Percentiles rank a stretch among this genome's conserved stretches.
phyloP scores from a whole-genome alignment of 2,797 vertebrate genomes.

The Phoeniculus purpureus region DNA sequence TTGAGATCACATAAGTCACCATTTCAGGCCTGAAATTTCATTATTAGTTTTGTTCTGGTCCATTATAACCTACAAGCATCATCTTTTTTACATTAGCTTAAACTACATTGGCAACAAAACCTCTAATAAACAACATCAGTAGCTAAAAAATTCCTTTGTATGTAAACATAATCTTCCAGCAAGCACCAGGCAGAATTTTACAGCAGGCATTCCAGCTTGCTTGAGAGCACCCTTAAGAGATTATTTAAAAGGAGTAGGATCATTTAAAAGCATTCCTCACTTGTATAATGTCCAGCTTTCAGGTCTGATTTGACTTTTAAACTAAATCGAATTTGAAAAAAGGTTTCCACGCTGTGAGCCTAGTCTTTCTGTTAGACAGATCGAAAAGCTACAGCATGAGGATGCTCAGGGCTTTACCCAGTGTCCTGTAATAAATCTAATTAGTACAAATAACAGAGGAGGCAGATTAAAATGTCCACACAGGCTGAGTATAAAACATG shows the following conservation, averaged over 20 bases:
- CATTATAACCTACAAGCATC: neutral
- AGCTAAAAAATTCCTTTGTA: neutral
- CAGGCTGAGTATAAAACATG: neutral
- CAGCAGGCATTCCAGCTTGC: neutral
- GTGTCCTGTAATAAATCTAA: neutral
- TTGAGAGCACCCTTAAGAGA: neutral
- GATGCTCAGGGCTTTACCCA: neutral
- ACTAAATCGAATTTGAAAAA: neutral
- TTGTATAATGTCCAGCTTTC: neutral
- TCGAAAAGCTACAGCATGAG: neutral
- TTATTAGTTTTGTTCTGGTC: neutral
- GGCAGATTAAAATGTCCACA: neutral
- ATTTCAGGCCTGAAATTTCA: slow-evolving; percentile 22
- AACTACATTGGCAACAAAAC: neutral
- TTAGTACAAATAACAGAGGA: neutral
- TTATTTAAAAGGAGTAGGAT: neutral
- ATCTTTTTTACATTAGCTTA: neutral
- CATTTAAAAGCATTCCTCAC: neutral
- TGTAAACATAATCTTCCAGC: neutral
- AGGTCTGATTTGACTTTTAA: neutral
- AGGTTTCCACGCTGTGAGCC: neutral
- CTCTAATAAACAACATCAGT: neutral
- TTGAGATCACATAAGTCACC: neutral
- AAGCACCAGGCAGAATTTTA: neutral
- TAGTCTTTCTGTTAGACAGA: neutral